Evolutionary conservation across 2,113 vertebrate genomes (phyloP).

Genomic region (Eurystomus gularis): DNA sequence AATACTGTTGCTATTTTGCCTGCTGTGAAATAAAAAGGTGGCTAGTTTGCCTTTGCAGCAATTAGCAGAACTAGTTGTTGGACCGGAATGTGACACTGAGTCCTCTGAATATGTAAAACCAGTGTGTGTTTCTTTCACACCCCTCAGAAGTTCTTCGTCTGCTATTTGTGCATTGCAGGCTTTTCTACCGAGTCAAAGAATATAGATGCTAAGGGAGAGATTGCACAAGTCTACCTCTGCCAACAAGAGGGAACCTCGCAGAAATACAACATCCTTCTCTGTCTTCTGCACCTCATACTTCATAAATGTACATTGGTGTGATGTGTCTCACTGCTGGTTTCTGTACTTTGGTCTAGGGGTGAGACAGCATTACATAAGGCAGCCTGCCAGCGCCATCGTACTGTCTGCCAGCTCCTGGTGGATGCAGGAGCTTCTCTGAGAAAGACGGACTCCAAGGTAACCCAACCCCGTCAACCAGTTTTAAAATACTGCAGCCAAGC

Average conservation of each 20-base stretch:
- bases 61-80: background rate
- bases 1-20: background rate
- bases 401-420: conserved; percentile 86
- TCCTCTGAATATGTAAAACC: background rate
- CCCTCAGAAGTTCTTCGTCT: background rate
- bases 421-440: conserved; percentile 89
- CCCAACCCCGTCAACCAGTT: background rate
- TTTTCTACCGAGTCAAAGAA: background rate
- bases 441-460: conserved; percentile 91
- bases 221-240: background rate
- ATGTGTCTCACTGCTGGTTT: conserved; percentile 53
- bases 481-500: background rate
- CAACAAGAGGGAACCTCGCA: background rate
- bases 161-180: background rate
- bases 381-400: conserved; percentile 84
- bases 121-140: background rate
- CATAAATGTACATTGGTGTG: background rate
- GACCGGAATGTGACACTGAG: background rate
- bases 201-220: background rate
- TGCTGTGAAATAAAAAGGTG: background rate
- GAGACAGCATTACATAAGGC: conserved; percentile 96
- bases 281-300: background rate
- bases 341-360: conserved; percentile 81
- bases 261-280: background rate
- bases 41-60: background rate